A percentile compares a stretch with the other conserved stretches of the same genome.
Conservation (phyloP, 64 coral and sea anemone genomes). For the Dendronephthya gigantea region DNA sequence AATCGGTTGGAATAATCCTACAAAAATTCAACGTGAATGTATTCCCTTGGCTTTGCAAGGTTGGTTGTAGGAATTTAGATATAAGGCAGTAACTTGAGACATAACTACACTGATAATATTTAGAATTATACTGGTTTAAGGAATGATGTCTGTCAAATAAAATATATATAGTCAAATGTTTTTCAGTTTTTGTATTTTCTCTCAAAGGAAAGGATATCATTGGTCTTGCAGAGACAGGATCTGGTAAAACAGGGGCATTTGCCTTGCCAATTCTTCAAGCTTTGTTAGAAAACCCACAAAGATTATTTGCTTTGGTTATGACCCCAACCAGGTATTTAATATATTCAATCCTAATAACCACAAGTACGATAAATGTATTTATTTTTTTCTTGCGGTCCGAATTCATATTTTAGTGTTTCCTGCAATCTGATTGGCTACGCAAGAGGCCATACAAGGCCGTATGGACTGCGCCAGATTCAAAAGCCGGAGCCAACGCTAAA, state of each 20-base stretch:
- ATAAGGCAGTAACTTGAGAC: neutral
- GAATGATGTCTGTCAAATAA: neutral
- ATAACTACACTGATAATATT: neutral
- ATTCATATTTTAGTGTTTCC: too few species aligned
- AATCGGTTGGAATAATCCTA: slow-evolving; percentile 77
- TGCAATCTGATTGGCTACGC: too few species aligned
- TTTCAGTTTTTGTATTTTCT: neutral
- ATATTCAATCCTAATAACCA: too few species aligned
- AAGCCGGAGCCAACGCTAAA: too few species aligned
- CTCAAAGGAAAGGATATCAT: slow-evolving; percentile 77
- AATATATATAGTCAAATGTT: neutral
- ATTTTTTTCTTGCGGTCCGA: too few species aligned
- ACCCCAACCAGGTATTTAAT: slow-evolving; percentile 72
- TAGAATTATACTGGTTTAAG: neutral
- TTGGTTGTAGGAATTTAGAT: neutral
- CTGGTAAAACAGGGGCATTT: slow-evolving; percentile 97
- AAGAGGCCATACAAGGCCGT: too few species aligned
- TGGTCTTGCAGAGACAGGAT: slow-evolving; percentile 93
- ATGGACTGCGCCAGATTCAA: too few species aligned
- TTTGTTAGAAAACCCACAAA: slow-evolving; percentile 68
- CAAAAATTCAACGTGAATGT: slow-evolving; percentile 85
- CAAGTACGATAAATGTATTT: too few species aligned
- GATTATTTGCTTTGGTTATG: slow-evolving; percentile 69
- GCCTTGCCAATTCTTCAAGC: slow-evolving; percentile 78
- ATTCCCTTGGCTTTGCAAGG: slow-evolving; percentile 89